Conservation (phyloP, 1,140 invertebrate species). For the Drosophila micromelanica region DNA sequence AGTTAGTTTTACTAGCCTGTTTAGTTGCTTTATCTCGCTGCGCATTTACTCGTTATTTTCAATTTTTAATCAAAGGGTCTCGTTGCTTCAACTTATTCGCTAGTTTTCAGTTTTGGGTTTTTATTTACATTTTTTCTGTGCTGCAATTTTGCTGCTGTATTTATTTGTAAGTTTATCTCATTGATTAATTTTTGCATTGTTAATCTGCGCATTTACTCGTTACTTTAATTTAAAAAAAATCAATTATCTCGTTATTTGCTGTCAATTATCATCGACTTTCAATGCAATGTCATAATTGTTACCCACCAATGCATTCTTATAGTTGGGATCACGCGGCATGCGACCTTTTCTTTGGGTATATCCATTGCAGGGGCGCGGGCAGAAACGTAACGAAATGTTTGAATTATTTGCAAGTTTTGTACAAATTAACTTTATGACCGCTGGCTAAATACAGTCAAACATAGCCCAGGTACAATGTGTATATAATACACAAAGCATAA, state of each 20-base stretch:
- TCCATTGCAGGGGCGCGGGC: slow-evolving; percentile 3
- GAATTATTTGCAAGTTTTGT: slow-evolving; percentile 82
- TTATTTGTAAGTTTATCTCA: too few relatives aligned
- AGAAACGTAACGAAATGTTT: slow-evolving; percentile 36
- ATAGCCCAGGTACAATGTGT: slow-evolving; percentile 72
- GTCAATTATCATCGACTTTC: background rate
- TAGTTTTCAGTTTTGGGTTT: too few relatives aligned
- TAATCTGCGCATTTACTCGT: too few relatives aligned
- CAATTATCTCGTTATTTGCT: background rate
- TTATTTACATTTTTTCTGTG: too few relatives aligned
- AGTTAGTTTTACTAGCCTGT: too few relatives aligned
- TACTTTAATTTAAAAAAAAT: background rate
- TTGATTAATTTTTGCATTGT: too few relatives aligned
- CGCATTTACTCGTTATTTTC: too few relatives aligned
- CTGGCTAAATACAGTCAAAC: slow-evolving; percentile 81
- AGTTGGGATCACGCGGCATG: slow-evolving; percentile 1
- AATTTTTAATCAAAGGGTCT: too few relatives aligned
- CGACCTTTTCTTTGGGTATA: slow-evolving; percentile 8
- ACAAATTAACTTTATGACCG: slow-evolving; percentile 82
- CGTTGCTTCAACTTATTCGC: too few relatives aligned
- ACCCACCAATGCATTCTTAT: slow-evolving; percentile 4
- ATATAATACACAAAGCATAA: slow-evolving; percentile 82
- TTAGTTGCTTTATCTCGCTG: too few relatives aligned
- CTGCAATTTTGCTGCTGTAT: too few relatives aligned
- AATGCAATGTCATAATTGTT: too few relatives aligned